Base-by-base conservation (phyloP, 2,113 vertebrate species). In the Myotis yumanensis region DNA sequence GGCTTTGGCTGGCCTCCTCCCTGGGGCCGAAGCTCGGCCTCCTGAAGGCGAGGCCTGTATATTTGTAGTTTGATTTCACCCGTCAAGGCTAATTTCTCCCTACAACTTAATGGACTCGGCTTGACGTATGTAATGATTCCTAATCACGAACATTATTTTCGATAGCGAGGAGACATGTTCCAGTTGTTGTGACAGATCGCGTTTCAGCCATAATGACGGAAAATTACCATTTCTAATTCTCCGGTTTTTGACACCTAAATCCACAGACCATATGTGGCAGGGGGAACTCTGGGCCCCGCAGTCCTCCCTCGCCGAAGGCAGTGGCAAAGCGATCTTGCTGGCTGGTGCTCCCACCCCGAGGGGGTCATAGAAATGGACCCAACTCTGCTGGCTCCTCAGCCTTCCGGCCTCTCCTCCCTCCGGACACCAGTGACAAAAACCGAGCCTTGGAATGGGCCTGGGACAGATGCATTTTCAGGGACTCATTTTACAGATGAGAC, bases 161-260 rank as follows among this genome's bases (percentile, higher is more conserved):
- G 97, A 98, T 98, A 97, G 98, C 98, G 95, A 92, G 88, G 97
- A 99, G 98, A 99, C 98, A 98, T 98, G 98, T 98, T 98, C 98
- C 99, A 99, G 98, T 98, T 99, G 98, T 99, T 99, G 98, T 98
- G 98, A 98, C 98, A 98, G 98, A 99, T 99, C 98, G 97, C 98
- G 84, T 99, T 99, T 99, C 98, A 98, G 97, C 97, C 98, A 98
- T 98, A 99, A 99, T 99, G 98, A 98, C 92, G 98, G 98, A 98
- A 99, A 99, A 99, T 98, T 98, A 98, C 97, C 98, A 98, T 98
- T 98, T 98, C 98, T 98, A 98, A 98, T 98, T 98, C 98, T 97
- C 97, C 97, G 98, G 97, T 97, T 98, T 98, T 98, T 98, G 98
- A 98, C 98, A 98, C 98, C 98, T 98, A 98, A 98, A 98, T 98